phyloP scores from a whole-genome alignment of 1,140 invertebrate species.

The Maniola jurtina region DNA sequence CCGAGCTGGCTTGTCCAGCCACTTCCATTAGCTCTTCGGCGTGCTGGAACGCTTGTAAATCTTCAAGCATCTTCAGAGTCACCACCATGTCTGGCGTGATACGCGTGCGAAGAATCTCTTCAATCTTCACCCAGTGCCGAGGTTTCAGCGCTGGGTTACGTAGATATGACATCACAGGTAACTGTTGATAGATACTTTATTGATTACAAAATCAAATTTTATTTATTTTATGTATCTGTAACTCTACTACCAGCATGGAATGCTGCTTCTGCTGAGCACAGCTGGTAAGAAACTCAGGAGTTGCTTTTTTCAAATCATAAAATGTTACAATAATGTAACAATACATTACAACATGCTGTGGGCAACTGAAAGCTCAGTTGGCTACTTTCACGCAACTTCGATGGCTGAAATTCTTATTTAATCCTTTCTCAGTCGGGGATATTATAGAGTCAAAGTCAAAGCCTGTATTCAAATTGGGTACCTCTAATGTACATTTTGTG shows the following conservation, averaged over 20 bases:
- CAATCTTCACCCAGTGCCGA: constrained; percentile 91
- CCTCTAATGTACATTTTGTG: too few relatives aligned
- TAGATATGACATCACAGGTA: constrained; percentile 86
- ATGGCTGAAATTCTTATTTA: too few relatives aligned
- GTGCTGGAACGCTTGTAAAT: constrained; percentile 85
- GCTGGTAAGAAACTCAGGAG: background rate
- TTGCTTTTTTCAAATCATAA: background rate
- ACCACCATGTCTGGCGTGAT: constrained; percentile 84
- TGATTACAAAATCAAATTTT: too few relatives aligned
- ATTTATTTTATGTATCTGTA: too few relatives aligned
- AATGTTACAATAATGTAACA: background rate
- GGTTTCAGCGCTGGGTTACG: constrained; percentile 86
- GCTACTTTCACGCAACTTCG: too few relatives aligned
- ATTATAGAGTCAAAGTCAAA: too few relatives aligned
- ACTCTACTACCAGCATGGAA: too few relatives aligned
- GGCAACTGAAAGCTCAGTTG: too few relatives aligned
- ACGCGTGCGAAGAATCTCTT: constrained; percentile 84
- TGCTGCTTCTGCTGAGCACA: too few relatives aligned
- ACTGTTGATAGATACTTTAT: constrained; percentile 58
- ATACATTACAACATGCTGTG: too few relatives aligned
- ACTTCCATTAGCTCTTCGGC: constrained; percentile 89
- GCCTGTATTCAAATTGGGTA: too few relatives aligned
- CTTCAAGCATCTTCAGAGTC: constrained; percentile 83
- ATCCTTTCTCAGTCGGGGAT: too few relatives aligned
- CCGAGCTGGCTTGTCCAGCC: constrained; percentile 90